Conservation (phyloP, 2,113 vertebrate genomes). For the Corythoichthys haematopterus region DNA sequence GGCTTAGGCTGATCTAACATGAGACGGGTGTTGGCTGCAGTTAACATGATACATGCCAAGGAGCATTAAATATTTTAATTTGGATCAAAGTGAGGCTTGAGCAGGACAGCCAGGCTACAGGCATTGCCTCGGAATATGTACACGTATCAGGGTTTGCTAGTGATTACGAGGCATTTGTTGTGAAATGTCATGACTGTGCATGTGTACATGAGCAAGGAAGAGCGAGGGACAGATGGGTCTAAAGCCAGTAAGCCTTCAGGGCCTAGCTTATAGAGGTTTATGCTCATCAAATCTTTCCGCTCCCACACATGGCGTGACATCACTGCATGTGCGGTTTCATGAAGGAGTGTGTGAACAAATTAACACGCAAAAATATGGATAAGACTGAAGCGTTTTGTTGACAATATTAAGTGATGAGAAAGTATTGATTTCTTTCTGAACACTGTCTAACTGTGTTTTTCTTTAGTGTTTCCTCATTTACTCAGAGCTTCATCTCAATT, state of each 20-base stretch:
- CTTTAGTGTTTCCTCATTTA: background rate
- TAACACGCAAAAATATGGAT: background rate
- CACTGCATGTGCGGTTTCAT: background rate
- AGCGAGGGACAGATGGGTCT: slow-evolving; percentile 48
- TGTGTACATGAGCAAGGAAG: slow-evolving; percentile 8
- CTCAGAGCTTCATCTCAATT: slow-evolving; percentile 4
- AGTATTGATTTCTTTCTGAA: background rate
- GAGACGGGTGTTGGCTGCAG: background rate
- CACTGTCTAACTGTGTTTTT: background rate
- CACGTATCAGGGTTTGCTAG: background rate
- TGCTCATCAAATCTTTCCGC: slow-evolving; percentile 52
- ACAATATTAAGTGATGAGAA: background rate
- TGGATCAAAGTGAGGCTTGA: background rate
- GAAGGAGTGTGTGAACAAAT: background rate
- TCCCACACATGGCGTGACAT: slow-evolving; percentile 25
- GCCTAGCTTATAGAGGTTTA: slow-evolving; percentile 54
- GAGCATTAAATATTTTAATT: slow-evolving; percentile 4
- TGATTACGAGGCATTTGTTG: background rate
- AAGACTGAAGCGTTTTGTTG: background rate
- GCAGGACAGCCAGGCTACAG: background rate
- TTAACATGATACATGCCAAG: slow-evolving; percentile 13
- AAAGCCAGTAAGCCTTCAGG: slow-evolving; percentile 56
- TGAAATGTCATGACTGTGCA: background rate
- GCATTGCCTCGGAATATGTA: background rate
- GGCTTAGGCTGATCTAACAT: background rate